Evolutionary conservation across 1,140 invertebrate species (phyloP), one percentile per base, ranked within the genome.

Genomic region (Sweltsa coloradensis): DNA sequence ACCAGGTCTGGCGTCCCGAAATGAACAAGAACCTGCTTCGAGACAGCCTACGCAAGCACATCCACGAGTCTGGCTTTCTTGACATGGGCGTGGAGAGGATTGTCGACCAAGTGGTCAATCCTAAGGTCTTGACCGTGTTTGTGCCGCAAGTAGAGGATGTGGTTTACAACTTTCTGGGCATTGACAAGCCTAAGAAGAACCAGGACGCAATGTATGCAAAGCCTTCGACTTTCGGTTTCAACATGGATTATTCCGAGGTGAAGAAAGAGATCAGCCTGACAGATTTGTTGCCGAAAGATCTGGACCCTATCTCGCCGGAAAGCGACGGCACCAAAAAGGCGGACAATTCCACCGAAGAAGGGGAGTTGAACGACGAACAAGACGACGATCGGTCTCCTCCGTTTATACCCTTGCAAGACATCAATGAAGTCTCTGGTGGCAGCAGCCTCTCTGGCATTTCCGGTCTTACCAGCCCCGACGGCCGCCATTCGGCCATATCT

Each of bases 81-180:
- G 78, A 83, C 51, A 78, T 66, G 69, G 91, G 91, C 18, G 84
- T 95, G 3, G 89, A 94, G 62, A 75, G 90, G 53, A 91, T 97
- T 50, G 89, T 95, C 0, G 89, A 95, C 64, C 91, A 96, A 73
- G 88, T 94, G 0, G 89, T 96, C 0, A 91, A 93, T 66, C 89
- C 89, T 3, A 94, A 94, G 71, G 83, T 94, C 5, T 78, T 82
- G 51, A 76, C 79, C 6, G 75, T 89, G 2, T 92, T 95, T 60
- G 79, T 89, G 58, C 85, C 89, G 5, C 81, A 89, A 71, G 88
- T 95, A 39, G 89, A 92, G 65, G 85, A 91, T 57, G 78, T 89
- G 9, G 83, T 93, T 0, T 93, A 90, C 60, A 81, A 85, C 58
- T 87, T 82, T 61, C 64, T 94, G n/a, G 87, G 88, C 19, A 76